Percentiles rank a stretch among this genome's conserved stretches.
These are phyloP conservation scores for Achatina immaculata DNA, from an alignment of 1,140 invertebrate genomes.

Conservation along the genomic window DNA sequence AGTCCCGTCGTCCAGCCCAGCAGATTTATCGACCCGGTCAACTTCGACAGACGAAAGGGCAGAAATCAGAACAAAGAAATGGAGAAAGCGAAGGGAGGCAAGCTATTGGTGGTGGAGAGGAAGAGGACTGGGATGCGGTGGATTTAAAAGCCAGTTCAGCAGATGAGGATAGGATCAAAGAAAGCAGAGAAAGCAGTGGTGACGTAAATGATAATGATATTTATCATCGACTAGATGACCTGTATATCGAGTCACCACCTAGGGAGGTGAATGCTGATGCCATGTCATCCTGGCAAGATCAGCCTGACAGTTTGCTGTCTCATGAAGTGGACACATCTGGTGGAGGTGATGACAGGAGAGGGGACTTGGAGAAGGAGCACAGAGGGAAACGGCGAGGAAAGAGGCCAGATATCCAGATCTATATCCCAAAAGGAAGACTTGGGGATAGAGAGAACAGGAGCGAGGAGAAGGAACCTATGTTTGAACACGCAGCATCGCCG, in stretches of 20 bases:
- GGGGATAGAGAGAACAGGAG: constrained; percentile 48
- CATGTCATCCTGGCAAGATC: neutral
- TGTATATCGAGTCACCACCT: constrained; percentile 22
- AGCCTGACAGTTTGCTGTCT: neutral
- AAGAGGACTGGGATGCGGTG: constrained; percentile 49
- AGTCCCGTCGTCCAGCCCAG: constrained; percentile 47
- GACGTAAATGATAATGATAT: constrained; percentile 38
- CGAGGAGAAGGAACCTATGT: constrained; percentile 39
- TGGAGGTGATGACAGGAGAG: constrained; percentile 9
- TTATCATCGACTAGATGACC: constrained; percentile 12
- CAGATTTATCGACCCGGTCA: constrained; percentile 56
- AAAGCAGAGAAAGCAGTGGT: constrained; percentile 56
- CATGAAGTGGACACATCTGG: neutral
- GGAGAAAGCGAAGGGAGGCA: constrained; percentile 10
- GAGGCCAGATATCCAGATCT: constrained; percentile 64
- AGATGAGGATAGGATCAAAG: constrained; percentile 44
- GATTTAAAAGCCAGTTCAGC: constrained; percentile 29
- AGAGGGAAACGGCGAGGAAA: constrained; percentile 45
- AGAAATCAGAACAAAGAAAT: constrained; percentile 9
- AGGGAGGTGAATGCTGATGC: constrained; percentile 32
- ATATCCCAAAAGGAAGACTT: constrained; percentile 61
- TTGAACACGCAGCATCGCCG: neutral
- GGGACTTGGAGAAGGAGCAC: constrained; percentile 23
- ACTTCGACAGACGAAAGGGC: constrained; percentile 33
- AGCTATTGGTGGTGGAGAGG: neutral